Evolutionary conservation across 2,888 invertebrate species (phyloP).

Genomic region (Priocnemis perturbator): DNA sequence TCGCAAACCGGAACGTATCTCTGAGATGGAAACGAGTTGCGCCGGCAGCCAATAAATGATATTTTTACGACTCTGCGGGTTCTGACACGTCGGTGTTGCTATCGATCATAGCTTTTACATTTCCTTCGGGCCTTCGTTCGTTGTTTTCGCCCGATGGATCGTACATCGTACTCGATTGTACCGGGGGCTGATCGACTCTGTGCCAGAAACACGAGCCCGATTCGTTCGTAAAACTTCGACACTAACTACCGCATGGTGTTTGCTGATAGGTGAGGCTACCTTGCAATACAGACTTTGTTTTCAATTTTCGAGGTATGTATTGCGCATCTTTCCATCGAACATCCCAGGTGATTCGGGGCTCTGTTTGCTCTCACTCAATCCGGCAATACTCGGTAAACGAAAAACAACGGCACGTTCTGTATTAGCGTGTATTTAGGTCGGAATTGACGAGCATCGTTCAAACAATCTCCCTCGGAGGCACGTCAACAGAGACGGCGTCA

Average conservation of each 20-base stretch:
- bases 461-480: constrained; percentile 35
- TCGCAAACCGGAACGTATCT: constrained; percentile 29
- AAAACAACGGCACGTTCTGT: constrained; percentile 22
- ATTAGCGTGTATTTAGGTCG: constrained; percentile 38
- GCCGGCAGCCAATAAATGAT: constrained; percentile 36
- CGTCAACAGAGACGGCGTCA: constrained; percentile 37
- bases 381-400: constrained; percentile 10
- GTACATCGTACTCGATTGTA: constrained; percentile 25
- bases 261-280: constrained; percentile 5
- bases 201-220: constrained; percentile 45
- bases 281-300: background rate
- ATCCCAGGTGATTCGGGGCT: background rate
- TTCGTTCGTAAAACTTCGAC: constrained; percentile 46
- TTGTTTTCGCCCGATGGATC: constrained; percentile 34
- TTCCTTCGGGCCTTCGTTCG: constrained; percentile 24
- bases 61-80: constrained; percentile 24
- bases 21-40: constrained; percentile 22
- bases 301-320: constrained; percentile 1
- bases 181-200: constrained; percentile 36
- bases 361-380: constrained; percentile 5
- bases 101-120: too few species aligned
- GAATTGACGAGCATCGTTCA: constrained; percentile 36
- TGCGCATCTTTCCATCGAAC: background rate
- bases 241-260: background rate
- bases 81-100: constrained; percentile 14